Base-by-base conservation (phyloP, 37 sponge, comb jelly and placozoan genomes). In the Halisarca cf. caerulea region DNA sequence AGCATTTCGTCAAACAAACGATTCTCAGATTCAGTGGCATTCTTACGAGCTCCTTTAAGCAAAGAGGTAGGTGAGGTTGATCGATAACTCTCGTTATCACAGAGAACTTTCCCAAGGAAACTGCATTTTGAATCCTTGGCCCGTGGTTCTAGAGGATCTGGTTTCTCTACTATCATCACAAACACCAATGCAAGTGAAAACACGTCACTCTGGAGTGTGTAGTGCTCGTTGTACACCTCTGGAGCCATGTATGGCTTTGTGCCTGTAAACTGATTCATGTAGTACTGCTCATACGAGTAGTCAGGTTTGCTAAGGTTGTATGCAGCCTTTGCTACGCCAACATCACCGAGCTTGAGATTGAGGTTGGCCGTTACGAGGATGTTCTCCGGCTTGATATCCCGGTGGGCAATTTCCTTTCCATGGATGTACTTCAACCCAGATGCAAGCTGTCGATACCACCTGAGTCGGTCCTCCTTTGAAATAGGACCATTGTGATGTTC, bases 211-310 rank as follows among this genome's bases (percentile, higher is more conserved):
- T 51, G 21, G 11, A 25, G 39, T 23, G 36, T 73, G 78, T 85
- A 85, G 27, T 58, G 85, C 43, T 75, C 78, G 17, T 75, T 32
- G 64, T 39, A 75, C 33, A 85, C 85, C 43, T 85, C 85, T 36
- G 85, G 85, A 17, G 85, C 85, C 85, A 85, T 85, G 78, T 77
- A 85, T 0, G 60, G 23, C 14, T 28, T 40, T 14, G 85, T 75
- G 0, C 85, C 85, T 37, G 62, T 33, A 27, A 74, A 24, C 6
- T 78, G 38, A 20, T 34, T 25, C 85, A 85, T 85, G 85, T 85
- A 85, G 14, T 38, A 28, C 41, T 58, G 62, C n/a, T n/a, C n/a
- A 41, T 55, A 74, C 20, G 39, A 14, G 60, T 27, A n/a, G 60
- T 59, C 60, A 27, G 6, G 23, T n/a, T n/a, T n/a, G 25, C 43